Conservation (phyloP, 2,888 invertebrate genomes). For the Eupithecia dodoneata region DNA sequence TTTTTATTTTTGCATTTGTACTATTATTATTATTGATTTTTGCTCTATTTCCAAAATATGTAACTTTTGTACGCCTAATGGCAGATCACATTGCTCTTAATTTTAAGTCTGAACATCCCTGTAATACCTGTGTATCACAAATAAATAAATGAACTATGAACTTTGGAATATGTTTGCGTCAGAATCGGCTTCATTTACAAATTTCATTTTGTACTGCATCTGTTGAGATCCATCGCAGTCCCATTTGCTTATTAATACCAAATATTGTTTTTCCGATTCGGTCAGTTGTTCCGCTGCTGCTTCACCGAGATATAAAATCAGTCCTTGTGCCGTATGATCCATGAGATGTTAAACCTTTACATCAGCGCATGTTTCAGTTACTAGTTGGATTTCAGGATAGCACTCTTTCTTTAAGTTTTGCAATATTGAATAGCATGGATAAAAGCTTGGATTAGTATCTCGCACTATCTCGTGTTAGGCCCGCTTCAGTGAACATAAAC, state of each 20-base stretch:
- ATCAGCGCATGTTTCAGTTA: slow-evolving; percentile 37
- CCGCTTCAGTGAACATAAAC: slow-evolving; percentile 25
- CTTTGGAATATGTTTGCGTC: slow-evolving; percentile 3
- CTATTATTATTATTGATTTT: no score
- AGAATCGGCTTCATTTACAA: slow-evolving; percentile 34
- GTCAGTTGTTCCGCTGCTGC: background rate
- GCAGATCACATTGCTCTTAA: no score
- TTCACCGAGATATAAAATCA: slow-evolving; percentile 2
- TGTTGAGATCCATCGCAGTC: slow-evolving; percentile 1
- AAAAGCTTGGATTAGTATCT: slow-evolving; percentile 32
- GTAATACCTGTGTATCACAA: no score
- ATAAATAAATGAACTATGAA: no score
- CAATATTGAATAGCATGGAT: slow-evolving; percentile 31
- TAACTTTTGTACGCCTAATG: no score
- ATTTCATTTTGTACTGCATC: slow-evolving; percentile 47
- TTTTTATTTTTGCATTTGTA: no score
- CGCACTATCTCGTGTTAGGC: slow-evolving; percentile 31
- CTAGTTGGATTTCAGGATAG: slow-evolving; percentile 34
- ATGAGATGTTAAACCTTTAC: slow-evolving; percentile 14
- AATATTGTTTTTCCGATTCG: background rate
- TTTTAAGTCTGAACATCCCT: no score
- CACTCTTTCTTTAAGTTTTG: slow-evolving; percentile 35
- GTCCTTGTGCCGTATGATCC: background rate
- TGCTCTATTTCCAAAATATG: no score
- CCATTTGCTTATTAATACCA: background rate